Base-by-base conservation (phyloP, 30 jellyfish, hydroid and myxozoan species). In the Morbakka virulenta region DNA sequence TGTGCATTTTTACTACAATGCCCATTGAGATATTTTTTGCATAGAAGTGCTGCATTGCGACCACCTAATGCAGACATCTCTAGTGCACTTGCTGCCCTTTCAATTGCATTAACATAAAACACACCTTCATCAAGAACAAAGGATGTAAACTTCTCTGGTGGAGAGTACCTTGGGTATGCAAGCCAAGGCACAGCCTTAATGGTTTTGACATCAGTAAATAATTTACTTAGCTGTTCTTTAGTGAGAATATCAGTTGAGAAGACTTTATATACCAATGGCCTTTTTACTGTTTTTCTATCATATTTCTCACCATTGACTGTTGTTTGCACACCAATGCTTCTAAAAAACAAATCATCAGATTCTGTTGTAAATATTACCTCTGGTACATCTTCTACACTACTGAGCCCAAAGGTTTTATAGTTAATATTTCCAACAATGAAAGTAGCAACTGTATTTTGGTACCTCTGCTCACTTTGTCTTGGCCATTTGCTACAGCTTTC, bases 21-120 rank as follows among this genome's bases (percentile, higher is more conserved):
- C 35, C 26, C 52, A 13, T 47, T 64, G 73, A 89, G 71, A 81
- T 83, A 76, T 17, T 73, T 57, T 24, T n/a, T 32, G 2, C 80
- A 67, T 50, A 89, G 53, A 76, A 89, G 53, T 4, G 97, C 97
- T 4, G 95, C 95, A 70, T 89, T 89, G 62, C 95, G 61, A 22
- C 97, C 97, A 31, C 94, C 88, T 29, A 89, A 69, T 2, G 95
- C 97, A 25, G 93, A 69, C 97, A 89, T 89, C 68, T 89, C 97
- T 95, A 89, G 82, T 14, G 97, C 97, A 74, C 92, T 71, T 21
- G 97, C 97, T 30, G 89, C 95, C 32, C 95, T 33, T 62, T 89
- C 97, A 57, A 89, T 82, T 3, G 97, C 94, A 76, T 89, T 89
- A 30, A 77, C 97, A 89, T 89, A 89, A 50, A 89, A 89, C 62